Percentiles rank a stretch among this genome's conserved stretches.
Evolutionary conservation across 2,113 vertebrate species (phyloP).

Genomic region (Ibidorhyncha struthersii): DNA sequence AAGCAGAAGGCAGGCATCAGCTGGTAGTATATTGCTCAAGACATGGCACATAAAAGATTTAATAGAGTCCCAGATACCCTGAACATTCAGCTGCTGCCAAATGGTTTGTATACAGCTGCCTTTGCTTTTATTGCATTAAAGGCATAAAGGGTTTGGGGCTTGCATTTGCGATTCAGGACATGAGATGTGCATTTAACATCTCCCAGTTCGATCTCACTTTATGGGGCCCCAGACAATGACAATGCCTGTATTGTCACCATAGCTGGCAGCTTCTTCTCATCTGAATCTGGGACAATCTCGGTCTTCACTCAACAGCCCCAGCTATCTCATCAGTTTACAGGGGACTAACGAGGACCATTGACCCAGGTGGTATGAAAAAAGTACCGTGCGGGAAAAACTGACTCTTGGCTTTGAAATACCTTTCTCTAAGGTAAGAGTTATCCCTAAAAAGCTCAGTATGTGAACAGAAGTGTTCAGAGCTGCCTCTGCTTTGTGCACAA

Average conservation of each 20-base stretch:
- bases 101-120: not conserved
- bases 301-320: not conserved
- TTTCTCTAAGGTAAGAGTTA: not conserved
- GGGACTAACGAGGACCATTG: not conserved
- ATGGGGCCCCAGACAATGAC: not conserved
- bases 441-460: rapidly evolving
- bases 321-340: not conserved
- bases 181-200: not conserved
- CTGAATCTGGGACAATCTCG: not conserved
- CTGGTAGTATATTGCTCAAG: slow-evolving; percentile 14
- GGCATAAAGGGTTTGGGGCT: not conserved
- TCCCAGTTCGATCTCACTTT: not conserved
- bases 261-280: not conserved
- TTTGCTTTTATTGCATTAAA: not conserved
- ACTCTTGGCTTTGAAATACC: not conserved
- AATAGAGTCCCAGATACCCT: not conserved
- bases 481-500: not conserved
- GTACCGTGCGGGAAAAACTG: not conserved
- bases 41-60: not conserved
- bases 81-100: not conserved
- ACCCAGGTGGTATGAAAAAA: not conserved
- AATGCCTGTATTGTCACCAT: not conserved
- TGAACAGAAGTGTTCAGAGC: not conserved
- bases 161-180: not conserved
- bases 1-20: slow-evolving; percentile 44